Evolutionary conservation across 2,113 vertebrate species (phyloP).

Genomic region (Deroptyus accipitrinus): DNA sequence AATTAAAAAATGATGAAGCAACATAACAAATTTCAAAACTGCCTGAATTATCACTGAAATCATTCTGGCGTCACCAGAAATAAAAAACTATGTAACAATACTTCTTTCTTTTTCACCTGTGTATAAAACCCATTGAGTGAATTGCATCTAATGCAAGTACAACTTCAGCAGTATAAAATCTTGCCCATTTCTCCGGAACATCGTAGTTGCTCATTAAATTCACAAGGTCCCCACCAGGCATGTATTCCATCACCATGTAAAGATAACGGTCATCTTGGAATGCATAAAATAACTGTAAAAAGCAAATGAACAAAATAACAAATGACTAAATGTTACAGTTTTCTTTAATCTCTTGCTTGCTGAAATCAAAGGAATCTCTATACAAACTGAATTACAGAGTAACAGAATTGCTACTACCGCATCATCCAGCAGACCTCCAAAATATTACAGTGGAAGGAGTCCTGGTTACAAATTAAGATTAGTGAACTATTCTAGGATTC

Average conservation of each 20-base stretch:
- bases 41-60: not conserved
- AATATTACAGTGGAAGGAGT: not conserved
- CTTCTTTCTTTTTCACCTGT: constrained; percentile 81
- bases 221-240: constrained; percentile 97
- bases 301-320: not conserved
- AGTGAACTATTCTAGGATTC: not conserved
- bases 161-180: constrained; percentile 98
- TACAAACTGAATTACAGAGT: not conserved
- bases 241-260: constrained; percentile 99
- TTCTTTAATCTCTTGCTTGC: not conserved
- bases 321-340: not conserved
- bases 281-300: constrained; percentile 91
- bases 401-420: not conserved
- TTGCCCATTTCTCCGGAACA: constrained; percentile 97
- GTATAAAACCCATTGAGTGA: constrained; percentile 99
- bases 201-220: constrained; percentile 99
- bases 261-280: constrained; percentile 99
- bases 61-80: not conserved
- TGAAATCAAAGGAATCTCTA: not conserved
- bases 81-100: not conserved
- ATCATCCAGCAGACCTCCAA: not conserved
- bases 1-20: not conserved
- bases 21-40: not conserved
- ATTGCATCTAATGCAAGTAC: constrained; percentile 97
- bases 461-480: not conserved